phyloP scores from a whole-genome alignment of 2,113 vertebrate genomes.

The Notechis scutatus region DNA sequence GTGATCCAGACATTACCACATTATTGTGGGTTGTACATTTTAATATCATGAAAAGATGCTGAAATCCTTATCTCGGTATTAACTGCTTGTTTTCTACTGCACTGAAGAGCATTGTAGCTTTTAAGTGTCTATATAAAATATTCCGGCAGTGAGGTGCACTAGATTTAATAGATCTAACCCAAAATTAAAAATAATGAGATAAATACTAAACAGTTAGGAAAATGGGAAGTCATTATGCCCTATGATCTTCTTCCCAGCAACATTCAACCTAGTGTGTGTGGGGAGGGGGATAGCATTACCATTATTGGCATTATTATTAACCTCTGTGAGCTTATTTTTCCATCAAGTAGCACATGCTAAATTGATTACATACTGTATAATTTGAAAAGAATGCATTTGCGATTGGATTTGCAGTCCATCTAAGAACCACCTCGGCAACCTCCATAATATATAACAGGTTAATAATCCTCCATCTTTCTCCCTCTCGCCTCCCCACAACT shows the following conservation, averaged over 20 bases:
- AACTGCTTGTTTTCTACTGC: background rate
- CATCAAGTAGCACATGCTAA: constrained; percentile 55
- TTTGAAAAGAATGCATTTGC: constrained; percentile 62
- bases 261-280: constrained; percentile 18
- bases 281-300: background rate
- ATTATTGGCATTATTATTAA: constrained; percentile 47
- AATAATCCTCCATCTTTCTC: constrained; percentile 22
- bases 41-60: background rate
- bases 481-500: background rate
- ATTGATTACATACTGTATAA: constrained; percentile 61
- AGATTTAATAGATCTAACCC: constrained; percentile 34
- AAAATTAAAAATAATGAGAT: constrained; percentile 33
- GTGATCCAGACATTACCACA: background rate
- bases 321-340: constrained; percentile 53
- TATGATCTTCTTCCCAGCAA: constrained; percentile 45
- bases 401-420: constrained; percentile 58
- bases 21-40: background rate
- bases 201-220: constrained; percentile 47
- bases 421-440: constrained; percentile 60
- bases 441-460: constrained; percentile 59
- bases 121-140: background rate
- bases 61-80: background rate
- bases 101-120: background rate
- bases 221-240: constrained; percentile 23
- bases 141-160: constrained; percentile 30